Evolutionary conservation across 2,888 invertebrate species (phyloP).

Genomic region (Tenthredo mesomela): DNA sequence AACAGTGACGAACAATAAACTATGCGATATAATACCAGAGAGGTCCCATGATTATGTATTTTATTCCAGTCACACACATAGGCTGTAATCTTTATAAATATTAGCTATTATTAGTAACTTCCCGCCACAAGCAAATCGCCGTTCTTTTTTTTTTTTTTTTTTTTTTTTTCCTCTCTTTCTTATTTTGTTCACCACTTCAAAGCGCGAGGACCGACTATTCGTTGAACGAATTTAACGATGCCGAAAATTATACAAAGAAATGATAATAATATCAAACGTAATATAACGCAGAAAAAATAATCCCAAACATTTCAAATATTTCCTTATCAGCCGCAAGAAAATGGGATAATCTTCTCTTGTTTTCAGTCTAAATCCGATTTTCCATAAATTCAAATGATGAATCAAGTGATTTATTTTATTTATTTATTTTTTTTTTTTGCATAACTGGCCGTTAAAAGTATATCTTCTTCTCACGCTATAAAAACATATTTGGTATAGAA

Average conservation of each 20-base stretch:
- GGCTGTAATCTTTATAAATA: background rate
- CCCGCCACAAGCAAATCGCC: conserved; percentile 16
- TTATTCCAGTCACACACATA: background rate
- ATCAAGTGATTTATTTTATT: background rate
- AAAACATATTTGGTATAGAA: conserved; percentile 17
- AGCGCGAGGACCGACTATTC: background rate
- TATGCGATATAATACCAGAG: background rate
- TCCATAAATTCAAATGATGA: background rate
- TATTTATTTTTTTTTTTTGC: background rate
- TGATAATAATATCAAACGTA: background rate
- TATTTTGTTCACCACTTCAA: background rate
- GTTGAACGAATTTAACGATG: conserved; percentile 26
- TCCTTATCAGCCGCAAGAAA: background rate
- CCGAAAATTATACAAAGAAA: conserved; percentile 13
- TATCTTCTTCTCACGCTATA: background rate
- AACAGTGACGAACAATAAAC: conserved; percentile 39
- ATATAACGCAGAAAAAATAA: conserved; percentile 25
- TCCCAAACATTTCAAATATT: conserved; percentile 28
- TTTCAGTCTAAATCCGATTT: background rate
- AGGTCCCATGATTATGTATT: conserved; percentile 11
- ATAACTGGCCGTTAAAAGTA: background rate
- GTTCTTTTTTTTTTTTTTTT: background rate
- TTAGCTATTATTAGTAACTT: conserved; percentile 6
- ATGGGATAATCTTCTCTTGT: background rate
- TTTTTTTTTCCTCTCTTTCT: no score